phyloP scores from a whole-genome alignment of 92 coral and sea anemone species.

The Umimayanthus kanabou region DNA sequence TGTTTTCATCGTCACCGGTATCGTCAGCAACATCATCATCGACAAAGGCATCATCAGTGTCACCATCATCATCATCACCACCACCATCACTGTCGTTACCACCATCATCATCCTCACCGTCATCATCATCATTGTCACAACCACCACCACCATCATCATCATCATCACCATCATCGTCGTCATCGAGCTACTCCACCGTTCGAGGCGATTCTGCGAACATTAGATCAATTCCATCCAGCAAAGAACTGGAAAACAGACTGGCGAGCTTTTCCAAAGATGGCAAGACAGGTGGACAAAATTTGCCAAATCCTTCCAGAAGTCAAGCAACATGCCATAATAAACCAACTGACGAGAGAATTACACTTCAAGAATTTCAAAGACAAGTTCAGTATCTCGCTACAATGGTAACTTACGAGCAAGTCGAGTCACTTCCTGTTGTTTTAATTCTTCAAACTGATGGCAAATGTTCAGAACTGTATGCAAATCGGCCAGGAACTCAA shows the following conservation, averaged over 20 bases:
- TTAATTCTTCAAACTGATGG: neutral
- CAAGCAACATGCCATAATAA: neutral
- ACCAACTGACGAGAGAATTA: neutral
- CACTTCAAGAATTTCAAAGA: neutral
- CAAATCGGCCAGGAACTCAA: neutral
- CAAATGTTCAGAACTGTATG: neutral
- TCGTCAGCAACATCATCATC: neutral
- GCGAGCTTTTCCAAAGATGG: neutral
- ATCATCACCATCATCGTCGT: too few relatives aligned
- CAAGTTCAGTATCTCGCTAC: neutral
- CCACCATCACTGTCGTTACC: neutral
- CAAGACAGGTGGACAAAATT: neutral
- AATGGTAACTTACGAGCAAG: neutral
- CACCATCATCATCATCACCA: neutral
- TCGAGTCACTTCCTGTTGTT: neutral
- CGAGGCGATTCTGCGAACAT: neutral
- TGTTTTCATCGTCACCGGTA: neutral
- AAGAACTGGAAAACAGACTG: neutral
- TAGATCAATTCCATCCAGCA: neutral
- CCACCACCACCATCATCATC: neutral
- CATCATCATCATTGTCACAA: neutral
- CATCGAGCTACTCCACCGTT: neutral
- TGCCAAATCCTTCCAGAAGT: neutral
- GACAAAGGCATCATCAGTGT: neutral
- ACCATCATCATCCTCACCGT: neutral